Evolutionary conservation across 2,797 vertebrate species (phyloP).

Genomic region (Pantherophis vulpinus): DNA sequence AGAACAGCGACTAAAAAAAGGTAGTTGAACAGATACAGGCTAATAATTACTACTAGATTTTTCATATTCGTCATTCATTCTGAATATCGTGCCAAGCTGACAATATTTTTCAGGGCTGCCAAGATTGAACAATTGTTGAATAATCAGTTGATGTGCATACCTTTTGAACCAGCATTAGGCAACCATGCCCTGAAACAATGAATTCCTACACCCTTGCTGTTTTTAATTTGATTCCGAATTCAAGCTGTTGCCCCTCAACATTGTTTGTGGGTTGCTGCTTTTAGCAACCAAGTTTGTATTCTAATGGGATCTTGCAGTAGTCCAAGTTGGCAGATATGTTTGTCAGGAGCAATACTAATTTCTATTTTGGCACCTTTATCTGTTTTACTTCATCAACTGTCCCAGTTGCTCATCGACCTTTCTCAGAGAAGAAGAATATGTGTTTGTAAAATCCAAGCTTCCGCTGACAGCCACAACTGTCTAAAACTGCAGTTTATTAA

Average conservation of each 20-base stretch:
- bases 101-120: constrained; percentile 19
- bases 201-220: neutral
- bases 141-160: neutral
- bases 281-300: neutral
- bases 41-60: neutral
- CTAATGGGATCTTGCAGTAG: neutral
- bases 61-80: neutral
- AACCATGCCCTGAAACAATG: neutral
- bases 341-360: rapidly evolving
- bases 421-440: neutral
- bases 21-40: neutral
- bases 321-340: constrained; percentile 19
- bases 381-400: constrained; percentile 22
- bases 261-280: neutral
- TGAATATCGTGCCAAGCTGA: neutral
- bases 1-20: neutral
- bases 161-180: neutral
- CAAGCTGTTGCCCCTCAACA: neutral
- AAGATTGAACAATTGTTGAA: neutral
- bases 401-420: constrained; percentile 43
- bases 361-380: constrained; percentile 15
- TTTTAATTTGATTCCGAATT: constrained; percentile 30
- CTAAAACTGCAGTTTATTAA: constrained; percentile 54
- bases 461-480: neutral
- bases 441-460: neutral